Evolutionary conservation across 2,888 invertebrate species (phyloP), one percentile per base, ranked within the genome.

Genomic region (Encarsia formosa): DNA sequence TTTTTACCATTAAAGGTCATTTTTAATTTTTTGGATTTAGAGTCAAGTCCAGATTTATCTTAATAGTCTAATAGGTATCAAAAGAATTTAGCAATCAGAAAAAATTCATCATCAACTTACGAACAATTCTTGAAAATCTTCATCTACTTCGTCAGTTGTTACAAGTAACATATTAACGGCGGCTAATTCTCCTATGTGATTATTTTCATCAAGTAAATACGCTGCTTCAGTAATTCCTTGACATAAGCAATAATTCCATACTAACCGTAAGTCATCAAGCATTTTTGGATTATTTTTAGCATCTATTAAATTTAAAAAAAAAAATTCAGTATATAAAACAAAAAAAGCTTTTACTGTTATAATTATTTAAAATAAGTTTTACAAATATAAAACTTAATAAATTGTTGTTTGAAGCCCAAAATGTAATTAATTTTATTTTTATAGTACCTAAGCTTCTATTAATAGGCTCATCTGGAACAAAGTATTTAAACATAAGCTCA

Each of bases 221-320:
- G 74, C 74, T 5, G 61, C 68, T 22, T 75, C 52, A 2, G 64
- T 58, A 9, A 69, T 49, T 22, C 68, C 68, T 34, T 72, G 61
- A 5, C 61, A 42, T 15, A 75, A 29, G 5, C 59, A 20, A 1
- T 60, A 26, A 6, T 22, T 40, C 71, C 70, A 72, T 5, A 67
- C 1, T 2, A 41, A 9, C 4, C 51, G 52, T 6, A 67, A 56
- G 15, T 63, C 64, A 4, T 60, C 31, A 1, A 65, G 29, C 0
- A 60, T 58, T 23, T 48, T 48, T n/a, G 60, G 58, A 41, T 69
- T 62, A 6, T 65, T 43, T 32, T 9, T 11, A 16, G 11, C 20
- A 20, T 38, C 19, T 38, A n/a, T n/a, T n/a, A n/a, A n/a, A n/a
- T n/a, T n/a, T n/a, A n/a, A n/a, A n/a, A n/a, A n/a, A n/a, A n/a